Percentiles rank a stretch among this genome's conserved stretches.
Evolutionary conservation across 2,797 vertebrate genomes (phyloP).

Genomic region (Scleropages formosus): DNA sequence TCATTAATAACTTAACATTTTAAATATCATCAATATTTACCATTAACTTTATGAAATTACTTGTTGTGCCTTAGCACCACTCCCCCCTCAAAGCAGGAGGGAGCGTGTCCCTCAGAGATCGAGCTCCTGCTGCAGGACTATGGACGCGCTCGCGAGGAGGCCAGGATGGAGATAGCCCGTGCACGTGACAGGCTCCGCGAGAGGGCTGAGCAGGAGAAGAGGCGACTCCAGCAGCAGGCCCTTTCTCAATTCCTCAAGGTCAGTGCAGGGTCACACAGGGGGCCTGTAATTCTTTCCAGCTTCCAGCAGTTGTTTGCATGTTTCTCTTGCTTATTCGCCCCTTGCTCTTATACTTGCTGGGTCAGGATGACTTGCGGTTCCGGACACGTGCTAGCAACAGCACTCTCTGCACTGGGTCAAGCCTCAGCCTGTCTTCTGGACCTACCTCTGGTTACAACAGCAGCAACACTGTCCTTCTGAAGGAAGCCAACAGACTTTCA

Average conservation of each 20-base stretch:
- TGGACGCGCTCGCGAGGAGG: constrained; percentile 82
- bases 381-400: constrained; percentile 78
- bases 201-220: constrained; percentile 84
- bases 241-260: constrained; percentile 76
- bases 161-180: constrained; percentile 82
- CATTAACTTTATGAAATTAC: not conserved
- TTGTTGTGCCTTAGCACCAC: constrained; percentile 58
- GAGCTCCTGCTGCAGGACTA: constrained; percentile 84
- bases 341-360: not conserved
- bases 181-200: constrained; percentile 81
- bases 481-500: constrained; percentile 46
- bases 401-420: constrained; percentile 85
- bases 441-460: constrained; percentile 95
- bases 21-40: not conserved
- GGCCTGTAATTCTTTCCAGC: not conserved
- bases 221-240: constrained; percentile 78
- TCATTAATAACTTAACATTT: no score
- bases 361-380: constrained; percentile 81
- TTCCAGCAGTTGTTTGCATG: not conserved
- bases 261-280: constrained; percentile 23
- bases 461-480: constrained; percentile 68
- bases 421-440: constrained; percentile 87
- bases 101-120: constrained; percentile 78
- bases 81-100: constrained; percentile 55
- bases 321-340: not conserved